Base-by-base conservation (phyloP, 2,888 invertebrate genomes). In the Nomada ruficornis region DNA sequence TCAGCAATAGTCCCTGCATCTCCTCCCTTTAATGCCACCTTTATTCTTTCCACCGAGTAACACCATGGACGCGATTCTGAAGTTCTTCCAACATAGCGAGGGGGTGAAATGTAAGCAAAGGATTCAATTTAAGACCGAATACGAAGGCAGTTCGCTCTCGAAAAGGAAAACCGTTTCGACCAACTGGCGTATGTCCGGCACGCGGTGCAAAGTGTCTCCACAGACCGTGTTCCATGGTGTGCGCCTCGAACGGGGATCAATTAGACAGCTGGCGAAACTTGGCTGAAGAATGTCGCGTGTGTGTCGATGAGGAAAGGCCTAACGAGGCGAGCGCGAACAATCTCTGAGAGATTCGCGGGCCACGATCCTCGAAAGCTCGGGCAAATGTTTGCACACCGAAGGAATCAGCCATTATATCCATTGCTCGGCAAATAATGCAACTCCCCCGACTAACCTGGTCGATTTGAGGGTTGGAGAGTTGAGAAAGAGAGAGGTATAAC, bases 341-440 rank as follows among this genome's bases (percentile, higher is more conserved):
- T 85, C 76, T 50, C 54, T 29, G 55, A 47, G 15, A 69, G 74
- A 86, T 77, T 78, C 82, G 86, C 81, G 79, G 64, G 54, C 65
- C 81, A 69, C 80, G 80, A 87, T 83, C 71, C 88, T 72, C 80
- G 88, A 76, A 65, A 75, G 70, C 75, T 64, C 68, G 65, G 20
- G 79, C 84, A 87, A 87, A 87, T 87, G 86, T 87, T 87, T 87
- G 80, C 80, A 59, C 79, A 67, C 69, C 81, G 77, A 82, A 82
- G 80, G 77, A 86, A 78, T 84, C 80, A 77, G 70, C 88, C 77
- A 83, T 86, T 88, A 85, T 86, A 67, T 83, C 86, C 88, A 82
- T 89, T 89, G 85, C 89, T 88, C 75, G 87, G 87, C 90, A 92
- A 91, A 91, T 91, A 91, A 88, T 87, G 77, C 88, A 87, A 88